phyloP scores from a whole-genome alignment of 1,140 invertebrate species.

The Aphaenogaster ashmeadi region DNA sequence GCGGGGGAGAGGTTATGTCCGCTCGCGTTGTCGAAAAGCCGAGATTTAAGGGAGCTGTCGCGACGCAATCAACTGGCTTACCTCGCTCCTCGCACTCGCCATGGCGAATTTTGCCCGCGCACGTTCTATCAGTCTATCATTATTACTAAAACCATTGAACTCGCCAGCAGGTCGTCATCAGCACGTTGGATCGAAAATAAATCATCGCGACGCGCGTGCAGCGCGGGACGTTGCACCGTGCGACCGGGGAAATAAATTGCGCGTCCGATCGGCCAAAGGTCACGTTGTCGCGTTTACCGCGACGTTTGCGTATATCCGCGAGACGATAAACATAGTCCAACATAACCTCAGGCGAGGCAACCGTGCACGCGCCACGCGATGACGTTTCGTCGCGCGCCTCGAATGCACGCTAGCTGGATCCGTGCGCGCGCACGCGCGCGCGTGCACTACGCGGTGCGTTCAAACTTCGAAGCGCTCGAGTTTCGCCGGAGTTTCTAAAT shows the following conservation, averaged over 20 bases:
- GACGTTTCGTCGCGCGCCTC: slow-evolving; percentile 5
- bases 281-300: slow-evolving; percentile 36
- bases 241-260: slow-evolving; percentile 10
- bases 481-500: background rate
- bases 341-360: slow-evolving; percentile 41
- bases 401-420: background rate
- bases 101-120: slow-evolving; percentile 32
- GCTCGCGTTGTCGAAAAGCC: background rate
- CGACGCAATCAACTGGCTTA: slow-evolving; percentile 29
- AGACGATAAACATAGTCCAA: slow-evolving; percentile 49
- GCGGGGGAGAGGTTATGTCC: slow-evolving; percentile 14
- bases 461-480: background rate
- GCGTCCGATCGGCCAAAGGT: slow-evolving; percentile 44
- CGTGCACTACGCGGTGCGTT: background rate
- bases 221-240: background rate
- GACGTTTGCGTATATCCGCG: slow-evolving; percentile 9
- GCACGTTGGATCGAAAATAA: background rate
- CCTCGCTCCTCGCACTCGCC: slow-evolving; percentile 56
- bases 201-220: slow-evolving; percentile 39
- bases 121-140: slow-evolving; percentile 45
- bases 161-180: background rate
- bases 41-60: background rate
- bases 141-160: slow-evolving; percentile 16
- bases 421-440: background rate
- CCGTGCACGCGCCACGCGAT: background rate